Conservation (phyloP, 2,113 vertebrate genomes). For the Syrmaticus mikado region DNA sequence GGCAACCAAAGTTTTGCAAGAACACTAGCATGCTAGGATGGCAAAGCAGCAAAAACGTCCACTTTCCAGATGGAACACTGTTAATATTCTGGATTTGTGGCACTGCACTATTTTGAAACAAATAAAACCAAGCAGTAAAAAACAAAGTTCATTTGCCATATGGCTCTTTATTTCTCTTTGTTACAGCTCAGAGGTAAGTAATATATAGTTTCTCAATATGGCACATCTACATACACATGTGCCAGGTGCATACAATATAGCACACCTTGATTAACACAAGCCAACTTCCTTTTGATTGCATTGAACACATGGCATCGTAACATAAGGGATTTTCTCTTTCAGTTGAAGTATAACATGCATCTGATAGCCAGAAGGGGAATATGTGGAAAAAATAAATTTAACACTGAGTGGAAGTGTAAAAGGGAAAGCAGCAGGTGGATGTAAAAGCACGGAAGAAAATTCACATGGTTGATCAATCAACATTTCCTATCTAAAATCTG, state of each 20-base stretch:
- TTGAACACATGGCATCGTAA: conserved; percentile 46
- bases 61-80: conserved; percentile 76
- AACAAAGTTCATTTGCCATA: conserved; percentile 76
- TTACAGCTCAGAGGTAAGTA: conserved; percentile 66
- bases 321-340: conserved; percentile 66
- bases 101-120: conserved; percentile 69
- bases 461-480: neutral
- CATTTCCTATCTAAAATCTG: neutral
- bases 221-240: conserved; percentile 3
- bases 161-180: conserved; percentile 78
- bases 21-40: neutral
- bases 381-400: conserved; percentile 13
- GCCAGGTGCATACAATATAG: conserved; percentile 20
- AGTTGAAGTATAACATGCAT: conserved; percentile 5
- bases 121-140: conserved; percentile 77
- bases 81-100: conserved; percentile 80
- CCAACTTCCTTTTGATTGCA: conserved; percentile 35
- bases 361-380: conserved; percentile 44
- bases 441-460: neutral
- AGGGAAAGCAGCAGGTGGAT: neutral
- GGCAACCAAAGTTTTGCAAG: conserved; percentile 2
- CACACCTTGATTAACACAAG: conserved; percentile 61
- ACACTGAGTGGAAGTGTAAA: neutral
- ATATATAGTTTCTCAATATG: conserved; percentile 63
- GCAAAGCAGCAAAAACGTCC: conserved; percentile 45